These are phyloP conservation scores for Amphiprion ocellaris DNA, from an alignment of 2,113 vertebrate species.

Conservation along the genomic window DNA sequence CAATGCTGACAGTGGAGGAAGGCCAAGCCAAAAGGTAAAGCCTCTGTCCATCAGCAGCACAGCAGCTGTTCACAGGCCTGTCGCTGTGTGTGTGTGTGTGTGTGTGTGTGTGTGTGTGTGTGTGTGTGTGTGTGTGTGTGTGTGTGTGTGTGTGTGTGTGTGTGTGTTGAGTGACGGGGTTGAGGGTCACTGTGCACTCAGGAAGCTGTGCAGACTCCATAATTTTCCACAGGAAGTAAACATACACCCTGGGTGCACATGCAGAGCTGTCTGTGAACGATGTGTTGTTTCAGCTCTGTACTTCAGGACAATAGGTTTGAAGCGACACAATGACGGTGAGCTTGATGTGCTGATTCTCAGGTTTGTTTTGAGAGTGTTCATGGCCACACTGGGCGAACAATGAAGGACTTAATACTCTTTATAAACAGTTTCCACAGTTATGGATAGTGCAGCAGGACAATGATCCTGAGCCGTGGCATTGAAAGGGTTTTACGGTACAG, in stretches of 20 bases:
- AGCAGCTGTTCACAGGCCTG: constrained; percentile 54
- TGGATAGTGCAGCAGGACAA: background rate
- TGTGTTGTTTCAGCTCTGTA: constrained; percentile 16
- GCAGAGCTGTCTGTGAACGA: constrained; percentile 11
- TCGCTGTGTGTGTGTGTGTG: background rate
- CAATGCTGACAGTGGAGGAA: constrained; percentile 15
- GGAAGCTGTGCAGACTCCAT: constrained; percentile 54
- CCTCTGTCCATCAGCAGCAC: constrained; percentile 48
- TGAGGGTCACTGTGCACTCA: constrained; percentile 53
- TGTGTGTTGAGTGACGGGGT: constrained; percentile 59
- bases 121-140: background rate
- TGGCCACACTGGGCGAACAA: background rate
- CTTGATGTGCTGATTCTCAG: constrained; percentile 7
- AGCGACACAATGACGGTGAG: constrained; percentile 12
- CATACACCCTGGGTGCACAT: constrained; percentile 22
- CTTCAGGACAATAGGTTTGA: constrained; percentile 8
- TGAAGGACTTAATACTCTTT: background rate
- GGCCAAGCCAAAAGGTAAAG: constrained; percentile 48
- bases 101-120: constrained; percentile 21
- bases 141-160: constrained; percentile 13
- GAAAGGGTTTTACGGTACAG: no score
- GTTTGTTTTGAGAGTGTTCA: background rate
- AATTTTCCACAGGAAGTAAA: constrained; percentile 69
- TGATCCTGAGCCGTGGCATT: no score
- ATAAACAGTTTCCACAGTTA: background rate